These are phyloP conservation scores for Lingula anatina DNA, from an alignment of 2,888 invertebrate species.

Conservation along the genomic window DNA sequence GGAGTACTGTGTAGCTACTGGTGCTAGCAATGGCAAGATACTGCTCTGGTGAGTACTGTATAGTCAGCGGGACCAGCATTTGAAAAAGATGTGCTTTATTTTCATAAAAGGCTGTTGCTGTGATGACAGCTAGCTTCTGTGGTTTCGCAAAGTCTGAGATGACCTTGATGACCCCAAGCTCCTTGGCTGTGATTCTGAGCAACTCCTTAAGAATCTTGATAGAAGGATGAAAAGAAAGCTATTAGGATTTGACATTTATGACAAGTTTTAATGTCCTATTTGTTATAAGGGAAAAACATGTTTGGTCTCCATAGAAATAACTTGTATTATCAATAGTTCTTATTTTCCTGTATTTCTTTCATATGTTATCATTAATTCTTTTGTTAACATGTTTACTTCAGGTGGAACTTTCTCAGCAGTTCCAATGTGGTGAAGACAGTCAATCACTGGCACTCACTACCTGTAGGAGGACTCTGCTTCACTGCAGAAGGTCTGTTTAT, in stretches of 20 bases:
- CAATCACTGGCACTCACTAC: slow-evolving; percentile 74
- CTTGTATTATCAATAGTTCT: neutral
- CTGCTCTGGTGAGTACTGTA: slow-evolving; percentile 58
- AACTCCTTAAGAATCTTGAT: too few relatives aligned
- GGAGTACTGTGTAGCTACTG: slow-evolving; percentile 64
- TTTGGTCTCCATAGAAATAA: neutral
- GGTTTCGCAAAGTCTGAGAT: too few relatives aligned
- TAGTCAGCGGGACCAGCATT: too few relatives aligned
- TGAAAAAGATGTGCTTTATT: too few relatives aligned
- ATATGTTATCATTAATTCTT: neutral
- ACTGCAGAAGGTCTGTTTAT: slow-evolving; percentile 55
- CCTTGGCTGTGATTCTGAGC: too few relatives aligned
- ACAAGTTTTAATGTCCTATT: neutral
- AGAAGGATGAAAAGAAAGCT: too few relatives aligned
- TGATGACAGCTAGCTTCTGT: too few relatives aligned
- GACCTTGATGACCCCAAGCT: too few relatives aligned
- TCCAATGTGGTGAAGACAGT: slow-evolving; percentile 52
- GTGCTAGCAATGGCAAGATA: slow-evolving; percentile 64
- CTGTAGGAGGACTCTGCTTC: slow-evolving; percentile 65
- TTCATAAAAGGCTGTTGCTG: too few relatives aligned
- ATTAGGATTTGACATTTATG: too few relatives aligned
- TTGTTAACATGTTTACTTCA: slow-evolving; percentile 13
- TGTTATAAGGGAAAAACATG: neutral
- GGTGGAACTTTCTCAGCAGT: slow-evolving; percentile 27
- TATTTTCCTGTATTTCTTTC: slow-evolving; percentile 5